A percentile compares a stretch with the other conserved stretches of the same genome.
phyloP scores from a whole-genome alignment of 2,113 vertebrate genomes.

The Lophura nycthemera region DNA sequence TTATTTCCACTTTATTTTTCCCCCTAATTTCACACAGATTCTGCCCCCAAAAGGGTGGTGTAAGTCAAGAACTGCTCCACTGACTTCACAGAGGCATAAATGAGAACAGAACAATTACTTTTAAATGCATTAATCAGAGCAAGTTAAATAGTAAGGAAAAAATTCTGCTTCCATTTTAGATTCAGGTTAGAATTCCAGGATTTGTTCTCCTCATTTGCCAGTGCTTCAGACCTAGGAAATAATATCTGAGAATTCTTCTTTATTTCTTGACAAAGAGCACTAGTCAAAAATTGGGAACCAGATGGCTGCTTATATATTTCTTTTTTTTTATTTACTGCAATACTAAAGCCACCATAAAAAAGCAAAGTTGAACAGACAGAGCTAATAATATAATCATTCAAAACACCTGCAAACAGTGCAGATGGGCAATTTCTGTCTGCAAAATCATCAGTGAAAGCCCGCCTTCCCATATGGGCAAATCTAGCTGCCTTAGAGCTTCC shows the following conservation, averaged over 20 bases:
- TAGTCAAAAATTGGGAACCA: conserved; percentile 84
- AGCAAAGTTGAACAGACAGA: conserved; percentile 95
- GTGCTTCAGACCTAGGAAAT: conserved; percentile 53
- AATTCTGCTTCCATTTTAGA: conserved; percentile 32
- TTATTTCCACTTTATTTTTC: conserved; percentile 17
- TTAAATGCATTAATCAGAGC: conserved; percentile 67
- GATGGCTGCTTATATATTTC: conserved; percentile 92
- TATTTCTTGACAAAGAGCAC: conserved; percentile 75
- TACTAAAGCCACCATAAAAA: conserved; percentile 94
- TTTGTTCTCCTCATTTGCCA: conserved; percentile 55
- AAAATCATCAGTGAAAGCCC: conserved; percentile 88
- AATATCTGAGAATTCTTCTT: conserved; percentile 69
- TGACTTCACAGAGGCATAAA: conserved; percentile 29
- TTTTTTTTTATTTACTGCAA: conserved; percentile 85
- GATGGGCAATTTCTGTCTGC: conserved; percentile 95
- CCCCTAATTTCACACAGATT: neutral
- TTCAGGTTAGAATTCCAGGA: conserved; percentile 64
- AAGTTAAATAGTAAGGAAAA: conserved; percentile 62
- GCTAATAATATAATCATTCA: conserved; percentile 99
- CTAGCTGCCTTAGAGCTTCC: conserved; percentile 82
- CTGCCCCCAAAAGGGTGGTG: conserved; percentile 17
- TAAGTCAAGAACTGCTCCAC: conserved; percentile 25
- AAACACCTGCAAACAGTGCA: conserved; percentile 98
- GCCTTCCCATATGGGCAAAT: conserved; percentile 95
- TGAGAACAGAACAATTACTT: conserved; percentile 55